Conservation (phyloP, 2,797 vertebrate genomes). For the Streptopelia turtur region DNA sequence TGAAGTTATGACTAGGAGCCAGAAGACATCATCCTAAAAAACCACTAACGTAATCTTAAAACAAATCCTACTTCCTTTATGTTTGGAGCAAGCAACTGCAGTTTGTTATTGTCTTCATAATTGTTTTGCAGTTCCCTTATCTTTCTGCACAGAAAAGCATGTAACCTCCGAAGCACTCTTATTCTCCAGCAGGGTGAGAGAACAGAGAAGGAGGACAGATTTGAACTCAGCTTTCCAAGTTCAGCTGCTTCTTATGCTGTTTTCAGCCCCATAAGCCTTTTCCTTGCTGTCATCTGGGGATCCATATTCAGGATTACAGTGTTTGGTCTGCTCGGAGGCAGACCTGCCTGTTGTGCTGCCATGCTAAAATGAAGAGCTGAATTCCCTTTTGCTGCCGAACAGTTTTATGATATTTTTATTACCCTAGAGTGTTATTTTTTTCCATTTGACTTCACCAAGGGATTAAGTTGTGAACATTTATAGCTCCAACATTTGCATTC, state of each 20-base stretch:
- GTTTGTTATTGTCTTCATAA: background rate
- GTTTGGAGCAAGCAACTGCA: background rate
- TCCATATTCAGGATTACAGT: background rate
- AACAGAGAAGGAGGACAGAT: background rate
- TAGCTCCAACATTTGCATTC: constrained; percentile 4
- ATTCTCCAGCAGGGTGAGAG: background rate
- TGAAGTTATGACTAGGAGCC: background rate
- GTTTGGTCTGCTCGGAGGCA: background rate
- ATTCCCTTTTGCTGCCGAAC: background rate
- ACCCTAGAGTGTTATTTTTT: background rate
- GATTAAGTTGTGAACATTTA: constrained; percentile 8
- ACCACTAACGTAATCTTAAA: background rate
- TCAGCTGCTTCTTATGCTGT: background rate
- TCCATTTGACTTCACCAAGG: background rate
- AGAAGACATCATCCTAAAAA: background rate
- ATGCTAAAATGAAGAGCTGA: background rate
- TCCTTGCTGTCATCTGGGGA: background rate
- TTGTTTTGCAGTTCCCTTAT: background rate
- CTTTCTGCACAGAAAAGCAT: background rate
- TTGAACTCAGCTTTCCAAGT: background rate
- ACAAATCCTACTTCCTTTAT: background rate
- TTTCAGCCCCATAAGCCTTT: background rate
- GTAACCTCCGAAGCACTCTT: background rate
- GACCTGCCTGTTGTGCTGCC: background rate
- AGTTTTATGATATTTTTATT: background rate